Conservation (phyloP, 2,888 invertebrate species). For the Calephelis perditalis region DNA sequence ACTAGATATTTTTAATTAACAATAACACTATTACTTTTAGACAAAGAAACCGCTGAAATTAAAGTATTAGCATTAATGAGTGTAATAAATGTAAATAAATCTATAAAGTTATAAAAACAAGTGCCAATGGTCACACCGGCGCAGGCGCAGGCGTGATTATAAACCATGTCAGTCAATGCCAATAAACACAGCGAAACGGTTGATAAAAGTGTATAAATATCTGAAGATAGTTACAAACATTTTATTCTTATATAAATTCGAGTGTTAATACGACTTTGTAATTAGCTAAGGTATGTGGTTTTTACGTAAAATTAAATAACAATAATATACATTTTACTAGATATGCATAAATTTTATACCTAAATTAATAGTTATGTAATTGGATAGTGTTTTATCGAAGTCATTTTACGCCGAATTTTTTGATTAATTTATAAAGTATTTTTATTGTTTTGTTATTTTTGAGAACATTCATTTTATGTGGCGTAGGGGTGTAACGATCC, state of each 20-base stretch:
- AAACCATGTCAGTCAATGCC: conserved; percentile 5
- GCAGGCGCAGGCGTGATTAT: neutral
- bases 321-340: no score
- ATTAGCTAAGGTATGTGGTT: neutral
- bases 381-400: no score
- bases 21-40: conserved; percentile 39
- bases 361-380: no score
- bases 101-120: neutral
- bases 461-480: no score
- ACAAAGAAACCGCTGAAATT: conserved; percentile 25
- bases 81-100: neutral
- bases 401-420: no score
- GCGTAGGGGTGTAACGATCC: no score
- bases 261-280: neutral
- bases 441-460: no score
- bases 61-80: neutral
- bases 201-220: conserved; percentile 2
- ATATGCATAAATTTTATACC: no score
- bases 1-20: conserved; percentile 29
- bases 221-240: neutral
- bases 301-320: neutral
- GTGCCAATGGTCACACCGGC: neutral
- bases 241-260: neutral
- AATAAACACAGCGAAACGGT: conserved; percentile 6
- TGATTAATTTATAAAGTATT: no score